A percentile compares a stretch with the other conserved stretches of the same genome.
These are phyloP conservation scores for Drosophila pectinifera DNA, from an alignment of 1,140 invertebrate species.

Conservation along the genomic window DNA sequence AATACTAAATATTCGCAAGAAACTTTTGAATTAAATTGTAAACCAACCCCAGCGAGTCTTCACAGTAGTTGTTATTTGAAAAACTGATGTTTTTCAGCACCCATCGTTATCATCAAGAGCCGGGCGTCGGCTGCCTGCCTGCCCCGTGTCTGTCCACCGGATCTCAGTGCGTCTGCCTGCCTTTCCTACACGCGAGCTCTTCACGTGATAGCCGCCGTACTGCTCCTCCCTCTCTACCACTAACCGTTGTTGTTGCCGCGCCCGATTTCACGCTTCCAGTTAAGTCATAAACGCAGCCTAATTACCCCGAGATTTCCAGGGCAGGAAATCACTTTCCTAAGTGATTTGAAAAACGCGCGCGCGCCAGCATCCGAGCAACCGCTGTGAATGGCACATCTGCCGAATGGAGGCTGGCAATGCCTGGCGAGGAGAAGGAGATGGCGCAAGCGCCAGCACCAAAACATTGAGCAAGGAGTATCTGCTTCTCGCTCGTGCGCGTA, in stretches of 20 bases:
- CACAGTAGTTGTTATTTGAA: slow-evolving; percentile 54
- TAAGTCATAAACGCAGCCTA: slow-evolving; percentile 58
- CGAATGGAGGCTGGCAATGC: slow-evolving; percentile 47
- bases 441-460: slow-evolving; percentile 66
- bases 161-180: slow-evolving; percentile 44
- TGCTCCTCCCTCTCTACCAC: not conserved
- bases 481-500: slow-evolving; percentile 50
- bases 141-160: slow-evolving; percentile 9
- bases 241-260: slow-evolving; percentile 13
- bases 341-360: slow-evolving; percentile 36
- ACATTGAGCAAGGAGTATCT: slow-evolving; percentile 63
- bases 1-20: too few relatives aligned
- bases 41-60: not conserved
- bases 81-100: slow-evolving; percentile 52
- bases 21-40: not conserved
- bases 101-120: slow-evolving; percentile 52
- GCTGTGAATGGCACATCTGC: slow-evolving; percentile 33
- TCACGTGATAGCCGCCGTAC: slow-evolving; percentile 58
- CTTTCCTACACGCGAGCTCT: slow-evolving; percentile 47
- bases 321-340: not conserved
- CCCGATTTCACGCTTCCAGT: slow-evolving; percentile 37
- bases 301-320: slow-evolving; percentile 16
- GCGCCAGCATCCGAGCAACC: slow-evolving; percentile 20
- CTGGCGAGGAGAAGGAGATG: slow-evolving; percentile 9
- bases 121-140: slow-evolving; percentile 42